Percentiles rank a stretch among this genome's conserved stretches.
These are phyloP conservation scores for Pocillopora damicornis DNA, from an alignment of 64 coral and sea anemone genomes.

Conservation along the genomic window DNA sequence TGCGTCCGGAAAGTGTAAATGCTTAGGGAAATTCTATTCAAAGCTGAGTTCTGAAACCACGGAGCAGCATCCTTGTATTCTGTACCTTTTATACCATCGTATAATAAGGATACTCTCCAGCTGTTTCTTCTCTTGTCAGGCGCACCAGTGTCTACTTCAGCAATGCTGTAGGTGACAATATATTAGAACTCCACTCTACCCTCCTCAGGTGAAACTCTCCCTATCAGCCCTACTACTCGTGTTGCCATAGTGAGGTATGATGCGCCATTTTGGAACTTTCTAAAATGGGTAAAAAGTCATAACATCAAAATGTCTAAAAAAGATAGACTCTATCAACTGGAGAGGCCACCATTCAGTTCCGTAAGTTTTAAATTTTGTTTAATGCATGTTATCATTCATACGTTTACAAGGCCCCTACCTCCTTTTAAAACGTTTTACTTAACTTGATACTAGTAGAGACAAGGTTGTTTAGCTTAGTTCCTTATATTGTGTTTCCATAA, in stretches of 20 bases:
- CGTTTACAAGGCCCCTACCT: neutral
- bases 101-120: neutral
- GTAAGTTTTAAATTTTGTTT: slow-evolving; percentile 35
- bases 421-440: neutral
- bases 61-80: neutral
- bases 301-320: slow-evolving; percentile 7
- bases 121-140: neutral
- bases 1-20: neutral
- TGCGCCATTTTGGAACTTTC: slow-evolving; percentile 17
- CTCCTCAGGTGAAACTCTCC: neutral
- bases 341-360: slow-evolving; percentile 76
- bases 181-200: neutral
- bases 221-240: neutral
- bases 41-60: neutral
- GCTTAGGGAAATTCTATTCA: slow-evolving; percentile 12
- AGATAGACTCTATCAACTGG: slow-evolving; percentile 74
- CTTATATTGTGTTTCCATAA: neutral
- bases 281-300: neutral
- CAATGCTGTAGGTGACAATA: neutral
- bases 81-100: neutral
- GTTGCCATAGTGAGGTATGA: slow-evolving; percentile 23
- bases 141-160: too few relatives aligned
- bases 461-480: neutral
- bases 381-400: neutral
- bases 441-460: too few relatives aligned